Base-by-base conservation (phyloP, 2,797 vertebrate species). In the Adrianichthys oophorus region DNA sequence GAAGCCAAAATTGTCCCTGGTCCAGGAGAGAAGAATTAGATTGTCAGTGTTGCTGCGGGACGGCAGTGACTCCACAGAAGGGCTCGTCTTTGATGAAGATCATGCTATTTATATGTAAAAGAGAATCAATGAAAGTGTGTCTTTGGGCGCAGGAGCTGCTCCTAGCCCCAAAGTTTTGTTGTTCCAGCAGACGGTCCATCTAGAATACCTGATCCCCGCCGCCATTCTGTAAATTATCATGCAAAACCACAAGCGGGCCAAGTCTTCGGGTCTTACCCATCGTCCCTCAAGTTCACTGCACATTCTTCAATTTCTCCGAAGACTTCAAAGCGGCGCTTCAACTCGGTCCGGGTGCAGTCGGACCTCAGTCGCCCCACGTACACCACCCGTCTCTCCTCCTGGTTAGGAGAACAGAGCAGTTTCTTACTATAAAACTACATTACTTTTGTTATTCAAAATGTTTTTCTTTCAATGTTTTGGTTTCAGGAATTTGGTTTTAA, bases 221-320 rank as follows among this genome's bases (percentile, higher is more conserved):
- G 12, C 12, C 7, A 21, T 13, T 60, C 45, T 42, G 42, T 44
- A 19, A 68, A 43, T 21, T n/a, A 37, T 51, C 52, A 32, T 15
- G 41, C 24, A 46, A 60, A 55, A 44, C 70, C 29, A 59, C 63
- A 61, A 21, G 41, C 48, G 63, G 40, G 50, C 24, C 63, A 58
- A 65, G 53, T 67, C 65, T 53, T 5, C 50, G 23, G 55, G 79
- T 78, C 94, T 95, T 92, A 99, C 97, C 97, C 96, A 88, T 98
- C 94, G 85, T 98, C 94, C 89, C 76, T 93, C 85, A 97, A 90
- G 93, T 97, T 97, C 90, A 99, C 94, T 67, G 94, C 93, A 83
- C 96, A 98, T 90, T 98, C 96, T 90, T 98, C 97, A 84, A 98
- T 97, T 94, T 99, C 96, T 86, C 97, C 97, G 80, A 99, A 99